A percentile compares a stretch with the other conserved stretches of the same genome.
Evolutionary conservation across 2,113 vertebrate genomes (phyloP).

Genomic region (Naja naja): DNA sequence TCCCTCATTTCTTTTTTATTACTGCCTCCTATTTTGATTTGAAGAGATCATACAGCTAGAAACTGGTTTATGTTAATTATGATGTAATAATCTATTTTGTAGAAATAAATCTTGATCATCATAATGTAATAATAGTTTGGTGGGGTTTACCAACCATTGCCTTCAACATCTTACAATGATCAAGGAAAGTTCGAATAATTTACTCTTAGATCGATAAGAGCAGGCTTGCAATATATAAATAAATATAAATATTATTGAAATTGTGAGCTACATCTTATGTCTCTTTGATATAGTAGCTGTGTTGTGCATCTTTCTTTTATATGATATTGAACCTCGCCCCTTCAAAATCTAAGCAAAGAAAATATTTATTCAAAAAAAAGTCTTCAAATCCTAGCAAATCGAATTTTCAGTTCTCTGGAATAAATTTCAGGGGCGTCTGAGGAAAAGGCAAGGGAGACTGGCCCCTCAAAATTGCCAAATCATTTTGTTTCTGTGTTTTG

Average conservation of each 20-base stretch:
- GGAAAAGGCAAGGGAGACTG: neutral
- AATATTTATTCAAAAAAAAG: neutral
- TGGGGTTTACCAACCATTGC: neutral
- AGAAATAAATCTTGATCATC: neutral
- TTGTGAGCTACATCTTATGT: neutral
- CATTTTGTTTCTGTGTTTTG: neutral
- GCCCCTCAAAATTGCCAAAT: neutral
- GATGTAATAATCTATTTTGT: neutral
- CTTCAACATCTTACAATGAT: neutral
- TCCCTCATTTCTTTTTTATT: conserved; percentile 35
- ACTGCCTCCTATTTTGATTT: neutral
- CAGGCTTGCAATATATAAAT: neutral
- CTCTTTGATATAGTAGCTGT: neutral
- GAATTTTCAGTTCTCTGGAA: neutral
- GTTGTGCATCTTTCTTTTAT: neutral
- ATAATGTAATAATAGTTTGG: conserved; percentile 31
- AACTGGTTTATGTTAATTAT: neutral
- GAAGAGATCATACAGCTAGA: conserved; percentile 17
- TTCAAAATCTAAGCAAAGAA: neutral
- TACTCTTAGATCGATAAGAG: neutral
- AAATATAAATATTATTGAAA: neutral
- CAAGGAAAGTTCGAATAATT: neutral
- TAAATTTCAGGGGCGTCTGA: neutral
- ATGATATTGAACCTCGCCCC: neutral
- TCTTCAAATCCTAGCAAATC: neutral